Percentiles rank a stretch among this genome's conserved stretches.
These are phyloP conservation scores for Scaptomyza flava DNA, from an alignment of 2,888 invertebrate genomes.

Conservation along the genomic window DNA sequence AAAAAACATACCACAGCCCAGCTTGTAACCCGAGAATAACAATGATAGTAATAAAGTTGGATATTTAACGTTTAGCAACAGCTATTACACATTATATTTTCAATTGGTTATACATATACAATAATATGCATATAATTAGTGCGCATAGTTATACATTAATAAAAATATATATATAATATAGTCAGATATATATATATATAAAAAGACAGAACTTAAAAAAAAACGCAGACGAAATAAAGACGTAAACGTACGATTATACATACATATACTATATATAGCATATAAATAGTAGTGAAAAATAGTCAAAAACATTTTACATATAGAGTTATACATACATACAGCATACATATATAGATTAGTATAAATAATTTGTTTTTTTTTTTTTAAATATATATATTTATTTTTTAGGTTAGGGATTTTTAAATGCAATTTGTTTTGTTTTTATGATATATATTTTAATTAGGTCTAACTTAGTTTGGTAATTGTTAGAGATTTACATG, in stretches of 20 bases:
- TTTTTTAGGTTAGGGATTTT: conserved; percentile 65
- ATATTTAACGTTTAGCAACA: conserved; percentile 72
- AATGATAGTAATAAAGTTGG: conserved; percentile 38
- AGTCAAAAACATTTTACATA: conserved; percentile 79
- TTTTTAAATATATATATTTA: conserved; percentile 36
- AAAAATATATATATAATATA: conserved; percentile 58
- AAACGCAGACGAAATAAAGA: conserved; percentile 40
- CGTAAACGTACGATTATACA: conserved; percentile 33
- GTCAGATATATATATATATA: conserved; percentile 36
- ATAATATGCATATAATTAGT: conserved; percentile 70
- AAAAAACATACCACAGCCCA: too few species aligned
- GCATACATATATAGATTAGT: conserved; percentile 69
- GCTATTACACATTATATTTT: conserved; percentile 74
- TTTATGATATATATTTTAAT: conserved; percentile 51
- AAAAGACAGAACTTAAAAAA: conserved; percentile 47
- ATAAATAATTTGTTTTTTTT: conserved; percentile 53
- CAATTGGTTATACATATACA: conserved; percentile 73
- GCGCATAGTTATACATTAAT: conserved; percentile 66
- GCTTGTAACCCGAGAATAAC: conserved; percentile 44
- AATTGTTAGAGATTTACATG: conserved; percentile 84
- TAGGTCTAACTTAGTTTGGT: conserved; percentile 71
- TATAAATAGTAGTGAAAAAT: conserved; percentile 74
- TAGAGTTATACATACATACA: conserved; percentile 73
- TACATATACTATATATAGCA: conserved; percentile 46
- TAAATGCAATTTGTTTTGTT: conserved; percentile 73